phyloP scores from a whole-genome alignment of 1,140 invertebrate species.

The Eufriesea mexicana region DNA sequence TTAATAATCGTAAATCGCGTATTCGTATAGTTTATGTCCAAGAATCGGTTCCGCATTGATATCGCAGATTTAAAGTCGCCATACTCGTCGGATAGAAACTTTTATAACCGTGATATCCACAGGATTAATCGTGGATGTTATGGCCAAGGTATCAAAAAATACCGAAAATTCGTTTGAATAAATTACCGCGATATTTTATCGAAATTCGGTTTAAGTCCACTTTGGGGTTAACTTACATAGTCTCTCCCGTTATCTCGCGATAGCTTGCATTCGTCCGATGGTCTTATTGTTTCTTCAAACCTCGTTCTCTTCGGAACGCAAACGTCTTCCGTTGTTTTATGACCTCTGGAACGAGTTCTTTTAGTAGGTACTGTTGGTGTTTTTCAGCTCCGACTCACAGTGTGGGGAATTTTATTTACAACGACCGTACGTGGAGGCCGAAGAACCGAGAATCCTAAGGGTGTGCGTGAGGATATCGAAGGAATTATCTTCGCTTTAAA shows the following conservation, averaged over 20 bases:
- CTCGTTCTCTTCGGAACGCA: neutral
- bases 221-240: too few relatives aligned
- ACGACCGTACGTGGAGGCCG: neutral
- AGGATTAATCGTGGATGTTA: too few relatives aligned
- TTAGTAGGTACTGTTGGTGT: neutral
- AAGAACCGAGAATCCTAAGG: neutral
- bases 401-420: neutral
- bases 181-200: too few relatives aligned
- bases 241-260: neutral
- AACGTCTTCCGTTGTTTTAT: constrained; percentile 12
- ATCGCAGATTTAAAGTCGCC: too few relatives aligned
- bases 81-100: too few relatives aligned
- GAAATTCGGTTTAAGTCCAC: too few relatives aligned
- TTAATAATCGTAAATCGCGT: too few relatives aligned
- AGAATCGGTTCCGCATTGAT: too few relatives aligned
- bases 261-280: neutral
- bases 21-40: too few relatives aligned
- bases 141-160: too few relatives aligned
- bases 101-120: too few relatives aligned
- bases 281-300: constrained; percentile 16
- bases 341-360: neutral
- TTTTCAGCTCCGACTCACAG: neutral
- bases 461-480: neutral
- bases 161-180: too few relatives aligned
- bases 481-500: neutral